A percentile compares a stretch with the other conserved stretches of the same genome.
Conservation (phyloP, 2,888 invertebrate species). For the Sepiola atlantica region DNA sequence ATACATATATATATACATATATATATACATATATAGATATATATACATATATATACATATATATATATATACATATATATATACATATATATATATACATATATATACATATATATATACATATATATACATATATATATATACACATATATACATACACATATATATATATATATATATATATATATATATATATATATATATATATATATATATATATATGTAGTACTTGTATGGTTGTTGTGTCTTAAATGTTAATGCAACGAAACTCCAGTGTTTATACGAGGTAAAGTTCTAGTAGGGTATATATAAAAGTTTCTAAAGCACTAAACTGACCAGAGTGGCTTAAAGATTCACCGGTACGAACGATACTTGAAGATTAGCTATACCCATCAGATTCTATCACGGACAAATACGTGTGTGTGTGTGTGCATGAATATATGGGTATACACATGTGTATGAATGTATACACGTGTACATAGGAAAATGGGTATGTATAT, state of each 20-base stretch:
- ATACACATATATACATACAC: neutral
- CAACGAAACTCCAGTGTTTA: too few species aligned
- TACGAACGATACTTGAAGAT: too few species aligned
- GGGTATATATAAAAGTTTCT: too few species aligned
- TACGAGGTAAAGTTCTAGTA: too few species aligned
- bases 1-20: neutral
- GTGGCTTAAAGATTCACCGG: too few species aligned
- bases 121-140: neutral
- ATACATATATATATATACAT: neutral
- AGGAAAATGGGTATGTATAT: neutral
- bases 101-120: neutral
- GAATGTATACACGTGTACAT: neutral
- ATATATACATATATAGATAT: neutral
- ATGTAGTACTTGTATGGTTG: too few species aligned
- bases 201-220: neutral
- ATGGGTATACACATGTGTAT: neutral
- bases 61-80: neutral
- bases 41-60: neutral
- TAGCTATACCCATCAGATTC: too few species aligned
- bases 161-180: neutral
- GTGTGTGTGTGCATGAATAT: neutral
- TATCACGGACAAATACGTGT: too few species aligned
- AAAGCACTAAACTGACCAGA: too few species aligned
- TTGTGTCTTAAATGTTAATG: too few species aligned
- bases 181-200: slow-evolving; percentile 3